phyloP scores from a whole-genome alignment of 2,888 invertebrate genomes.

The Melanchra persicariae region DNA sequence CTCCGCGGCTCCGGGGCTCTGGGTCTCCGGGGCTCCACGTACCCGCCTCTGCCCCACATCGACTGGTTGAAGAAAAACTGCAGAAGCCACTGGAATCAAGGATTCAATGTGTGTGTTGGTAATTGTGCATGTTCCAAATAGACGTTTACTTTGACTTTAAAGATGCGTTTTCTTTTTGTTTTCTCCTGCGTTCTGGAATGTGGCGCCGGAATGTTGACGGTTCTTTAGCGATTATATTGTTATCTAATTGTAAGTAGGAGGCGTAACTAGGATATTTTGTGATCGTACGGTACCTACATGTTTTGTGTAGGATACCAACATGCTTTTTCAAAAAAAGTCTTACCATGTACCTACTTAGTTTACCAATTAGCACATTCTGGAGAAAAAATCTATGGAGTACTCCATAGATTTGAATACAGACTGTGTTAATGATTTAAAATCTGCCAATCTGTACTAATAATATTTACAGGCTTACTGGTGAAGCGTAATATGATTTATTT shows the following conservation, averaged over 20 bases:
- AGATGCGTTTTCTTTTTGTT: conserved; percentile 50
- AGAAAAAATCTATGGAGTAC: too few species aligned
- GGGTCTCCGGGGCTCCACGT: background rate
- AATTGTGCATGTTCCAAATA: conserved; percentile 54
- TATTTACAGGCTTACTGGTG: too few species aligned
- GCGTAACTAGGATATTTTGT: background rate
- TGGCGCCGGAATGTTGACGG: conserved; percentile 35
- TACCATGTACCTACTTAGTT: too few species aligned
- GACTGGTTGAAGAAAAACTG: background rate
- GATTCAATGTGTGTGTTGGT: conserved; percentile 15
- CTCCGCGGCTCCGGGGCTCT: background rate
- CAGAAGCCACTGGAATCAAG: background rate
- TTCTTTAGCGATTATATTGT: conserved; percentile 19
- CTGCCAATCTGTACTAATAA: too few species aligned
- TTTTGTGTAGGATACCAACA: background rate
- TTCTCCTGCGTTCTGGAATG: conserved; percentile 26
- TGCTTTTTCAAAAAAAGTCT: background rate
- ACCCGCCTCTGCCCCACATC: background rate
- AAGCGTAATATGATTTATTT: too few species aligned
- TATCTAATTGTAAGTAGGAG: conserved; percentile 9
- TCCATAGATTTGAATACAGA: too few species aligned
- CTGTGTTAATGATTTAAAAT: too few species aligned
- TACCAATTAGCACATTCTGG: too few species aligned
- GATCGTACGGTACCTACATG: background rate
- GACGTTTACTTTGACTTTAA: conserved; percentile 44